Evolutionary conservation across 2,113 vertebrate species (phyloP), one percentile per base, ranked within the genome.

Genomic region (Ochotona curzoniae): DNA sequence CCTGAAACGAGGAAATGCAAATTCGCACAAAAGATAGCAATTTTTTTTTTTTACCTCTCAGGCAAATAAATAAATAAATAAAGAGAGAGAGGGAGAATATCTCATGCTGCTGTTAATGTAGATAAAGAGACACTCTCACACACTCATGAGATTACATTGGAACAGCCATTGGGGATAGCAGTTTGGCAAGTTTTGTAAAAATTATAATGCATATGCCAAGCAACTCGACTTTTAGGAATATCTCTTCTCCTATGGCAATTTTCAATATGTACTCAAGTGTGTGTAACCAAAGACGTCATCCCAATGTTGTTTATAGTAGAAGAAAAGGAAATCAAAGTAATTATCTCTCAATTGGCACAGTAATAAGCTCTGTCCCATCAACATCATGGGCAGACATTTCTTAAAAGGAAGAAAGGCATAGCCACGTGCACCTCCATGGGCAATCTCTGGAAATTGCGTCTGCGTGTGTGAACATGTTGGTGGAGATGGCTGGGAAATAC

Each of bases 141-240:
- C 67, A 67, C 23, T n/a, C 61, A 74, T 67, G 32, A 76, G 74
- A 76, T 20, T 47, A 70, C 93, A 86, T 79, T 89, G 80, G 44
- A 94, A 87, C 25, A 91, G 51, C 30, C 80, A 91, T 89, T 89
- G 32, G 69, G 30, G 15, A 78, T 60, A 69, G n/a, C n/a, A 75
- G 51, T 90, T 93, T 91, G 47, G 25, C 47, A 81, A 54, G n/a
- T 89, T 87, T 66, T 76, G 67, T 61, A 25, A 83, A 86, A 84
- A 18, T 61, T 92, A 11, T n/a, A 75, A 89, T 67, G n/a, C 38
- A 5, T 87, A 35, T 76, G 71, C 57, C 49, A 84, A 90, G n/a
- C 87, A 90, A 84, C 89, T 57, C 3, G 30, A 61, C 74, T 88
- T 92, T 93, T 25, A 88, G 47, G 38, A 78, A 90, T 35, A 14